These are phyloP conservation scores for Hydrozoanthus gracilis DNA, from an alignment of 92 coral and sea anemone species.

Conservation along the genomic window DNA sequence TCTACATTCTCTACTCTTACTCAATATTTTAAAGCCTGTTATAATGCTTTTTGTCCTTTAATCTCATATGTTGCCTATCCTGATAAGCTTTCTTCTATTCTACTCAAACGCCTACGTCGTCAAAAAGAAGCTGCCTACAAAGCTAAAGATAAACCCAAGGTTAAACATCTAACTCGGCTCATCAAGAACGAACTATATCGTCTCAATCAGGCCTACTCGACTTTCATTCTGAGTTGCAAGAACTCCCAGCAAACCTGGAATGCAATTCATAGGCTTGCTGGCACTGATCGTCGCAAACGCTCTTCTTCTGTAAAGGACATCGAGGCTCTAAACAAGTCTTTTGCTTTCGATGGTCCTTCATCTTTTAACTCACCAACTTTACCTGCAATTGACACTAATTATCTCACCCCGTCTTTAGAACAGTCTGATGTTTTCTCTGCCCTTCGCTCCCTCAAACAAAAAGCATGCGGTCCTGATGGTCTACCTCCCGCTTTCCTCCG, in stretches of 20 bases:
- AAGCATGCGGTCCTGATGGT: background rate
- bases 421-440: no score
- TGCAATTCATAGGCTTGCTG: background rate
- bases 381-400: background rate
- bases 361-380: background rate
- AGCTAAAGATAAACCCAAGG: background rate
- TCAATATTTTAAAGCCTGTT: background rate
- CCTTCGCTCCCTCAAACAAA: background rate
- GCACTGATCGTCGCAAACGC: no score
- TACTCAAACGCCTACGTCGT: no score
- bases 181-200: background rate
- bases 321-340: background rate
- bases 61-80: background rate
- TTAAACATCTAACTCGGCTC: background rate
- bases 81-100: background rate
- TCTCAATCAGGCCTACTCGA: no score
- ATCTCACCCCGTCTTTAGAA: background rate
- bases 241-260: background rate
- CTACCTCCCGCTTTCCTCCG: background rate
- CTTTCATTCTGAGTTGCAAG: background rate
- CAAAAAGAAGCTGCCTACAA: background rate
- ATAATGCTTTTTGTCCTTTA: background rate
- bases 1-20: background rate
- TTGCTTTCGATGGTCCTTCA: no score
- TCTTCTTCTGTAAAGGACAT: background rate